These are phyloP conservation scores for Dyspetes luteomarginatus DNA, from an alignment of 2,888 invertebrate genomes.

Conservation along the genomic window DNA sequence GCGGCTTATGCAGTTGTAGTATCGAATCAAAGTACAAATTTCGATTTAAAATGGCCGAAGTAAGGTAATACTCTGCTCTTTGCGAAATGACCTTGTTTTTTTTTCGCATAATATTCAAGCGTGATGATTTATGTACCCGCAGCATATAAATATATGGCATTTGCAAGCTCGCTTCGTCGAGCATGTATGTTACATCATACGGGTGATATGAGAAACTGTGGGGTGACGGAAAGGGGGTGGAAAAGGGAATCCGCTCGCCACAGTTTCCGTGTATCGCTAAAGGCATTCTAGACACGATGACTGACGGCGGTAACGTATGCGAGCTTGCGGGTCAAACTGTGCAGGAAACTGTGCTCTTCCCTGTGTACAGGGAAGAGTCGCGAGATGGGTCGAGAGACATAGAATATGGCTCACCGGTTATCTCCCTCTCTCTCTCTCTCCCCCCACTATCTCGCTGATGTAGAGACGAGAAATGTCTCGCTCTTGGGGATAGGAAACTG, in stretches of 20 bases:
- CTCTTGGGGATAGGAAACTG: constrained; percentile 15
- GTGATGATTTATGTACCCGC: constrained; percentile 10
- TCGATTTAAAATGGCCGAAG: too few relatives aligned
- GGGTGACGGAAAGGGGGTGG: neutral
- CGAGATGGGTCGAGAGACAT: neutral
- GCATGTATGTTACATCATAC: constrained; percentile 15
- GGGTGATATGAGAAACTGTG: constrained; percentile 4
- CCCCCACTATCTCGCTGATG: neutral
- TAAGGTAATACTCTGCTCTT: too few relatives aligned
- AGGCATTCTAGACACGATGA: constrained; percentile 38
- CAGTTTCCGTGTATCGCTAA: constrained; percentile 37
- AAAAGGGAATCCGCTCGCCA: neutral
- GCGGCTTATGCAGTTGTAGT: too few relatives aligned
- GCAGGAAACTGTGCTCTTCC: too few relatives aligned
- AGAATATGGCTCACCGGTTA: neutral
- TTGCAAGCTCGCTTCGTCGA: constrained; percentile 24
- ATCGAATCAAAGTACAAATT: too few relatives aligned
- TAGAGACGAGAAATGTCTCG: constrained; percentile 1
- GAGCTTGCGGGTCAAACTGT: constrained; percentile 41
- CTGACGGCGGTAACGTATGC: constrained; percentile 48
- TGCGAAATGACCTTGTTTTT: neutral
- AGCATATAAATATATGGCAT: neutral
- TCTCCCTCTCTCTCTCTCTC: neutral
- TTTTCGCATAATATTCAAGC: neutral
- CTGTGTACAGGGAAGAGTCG: neutral